Base-by-base conservation (phyloP, 2,113 vertebrate genomes). In the Gulo gulo region DNA sequence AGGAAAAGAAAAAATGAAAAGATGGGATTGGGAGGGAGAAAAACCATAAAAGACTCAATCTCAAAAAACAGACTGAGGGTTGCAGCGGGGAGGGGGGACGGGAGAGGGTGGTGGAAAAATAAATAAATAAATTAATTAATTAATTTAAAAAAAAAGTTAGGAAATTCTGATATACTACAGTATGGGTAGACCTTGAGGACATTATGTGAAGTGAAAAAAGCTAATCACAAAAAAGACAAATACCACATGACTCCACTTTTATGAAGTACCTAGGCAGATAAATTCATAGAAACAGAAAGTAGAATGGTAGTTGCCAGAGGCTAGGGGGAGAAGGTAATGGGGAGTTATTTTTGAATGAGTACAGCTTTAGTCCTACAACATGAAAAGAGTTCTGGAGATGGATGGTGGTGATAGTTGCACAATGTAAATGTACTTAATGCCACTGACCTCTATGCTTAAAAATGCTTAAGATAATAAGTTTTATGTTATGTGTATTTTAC, bases 61-160 rank as follows among this genome's bases (percentile, higher is more conserved):
- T n/a, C n/a, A n/a, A n/a, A n/a, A n/a, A n/a, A n/a, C n/a, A n/a
- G n/a, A n/a, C n/a, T n/a, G n/a, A n/a, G n/a, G n/a, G n/a, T n/a
- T n/a, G n/a, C n/a, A n/a, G n/a, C n/a, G n/a, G n/a, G n/a, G n/a
- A n/a, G n/a, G n/a, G n/a, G n/a, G n/a, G n/a, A n/a, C n/a, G n/a
- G n/a, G n/a, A n/a, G n/a, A n/a, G n/a, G n/a, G n/a, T n/a, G n/a
- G n/a, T n/a, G n/a, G n/a, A n/a, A n/a, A n/a, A n/a, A n/a, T n/a
- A n/a, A n/a, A n/a, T n/a, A n/a, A n/a, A n/a, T n/a, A n/a, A n/a
- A n/a, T n/a, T n/a, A n/a, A n/a, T n/a, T n/a, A n/a, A n/a, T n/a
- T n/a, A n/a, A n/a, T n/a, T n/a, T n/a, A n/a, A n/a, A n/a, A n/a
- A 95, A 76, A 89, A 92, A 45, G 36, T 67, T 93, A 97, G 52